phyloP scores from a whole-genome alignment of 2,888 invertebrate genomes.

The Drosophila algonquin region DNA sequence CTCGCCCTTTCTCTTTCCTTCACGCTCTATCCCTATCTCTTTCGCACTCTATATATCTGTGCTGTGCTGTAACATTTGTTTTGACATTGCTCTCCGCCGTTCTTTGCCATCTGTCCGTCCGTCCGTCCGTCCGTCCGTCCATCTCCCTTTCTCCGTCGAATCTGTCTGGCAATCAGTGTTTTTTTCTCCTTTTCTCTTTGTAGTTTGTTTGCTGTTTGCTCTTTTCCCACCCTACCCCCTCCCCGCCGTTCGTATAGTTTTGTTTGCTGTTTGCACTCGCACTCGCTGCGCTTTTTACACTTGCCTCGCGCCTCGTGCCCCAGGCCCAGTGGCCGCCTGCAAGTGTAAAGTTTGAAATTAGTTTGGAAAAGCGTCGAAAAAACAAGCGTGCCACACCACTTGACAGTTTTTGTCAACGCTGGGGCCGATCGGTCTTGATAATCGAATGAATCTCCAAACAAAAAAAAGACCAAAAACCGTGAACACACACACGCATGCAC shows the following conservation, averaged over 20 bases:
- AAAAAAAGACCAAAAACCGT: background rate
- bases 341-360: conserved; percentile 73
- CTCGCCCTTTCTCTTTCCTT: background rate
- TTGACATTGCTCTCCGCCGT: conserved; percentile 43
- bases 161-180: conserved; percentile 33
- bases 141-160: conserved; percentile 29
- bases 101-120: conserved; percentile 6
- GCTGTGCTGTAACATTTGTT: conserved; percentile 37
- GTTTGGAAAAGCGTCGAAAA: conserved; percentile 53
- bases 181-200: conserved; percentile 8
- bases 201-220: conserved; percentile 32
- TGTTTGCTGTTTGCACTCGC: conserved; percentile 31
- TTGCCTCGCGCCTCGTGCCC: conserved; percentile 29
- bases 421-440: background rate
- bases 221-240: background rate
- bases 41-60: background rate
- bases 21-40: background rate
- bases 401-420: background rate
- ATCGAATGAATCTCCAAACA: background rate
- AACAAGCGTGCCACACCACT: background rate
- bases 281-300: conserved; percentile 12
- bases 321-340: conserved; percentile 11
- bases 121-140: background rate
- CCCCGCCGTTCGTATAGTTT: background rate
- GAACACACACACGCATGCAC: background rate